phyloP scores from a whole-genome alignment of 2,797 vertebrate genomes.

The Gambelia wislizenii region DNA sequence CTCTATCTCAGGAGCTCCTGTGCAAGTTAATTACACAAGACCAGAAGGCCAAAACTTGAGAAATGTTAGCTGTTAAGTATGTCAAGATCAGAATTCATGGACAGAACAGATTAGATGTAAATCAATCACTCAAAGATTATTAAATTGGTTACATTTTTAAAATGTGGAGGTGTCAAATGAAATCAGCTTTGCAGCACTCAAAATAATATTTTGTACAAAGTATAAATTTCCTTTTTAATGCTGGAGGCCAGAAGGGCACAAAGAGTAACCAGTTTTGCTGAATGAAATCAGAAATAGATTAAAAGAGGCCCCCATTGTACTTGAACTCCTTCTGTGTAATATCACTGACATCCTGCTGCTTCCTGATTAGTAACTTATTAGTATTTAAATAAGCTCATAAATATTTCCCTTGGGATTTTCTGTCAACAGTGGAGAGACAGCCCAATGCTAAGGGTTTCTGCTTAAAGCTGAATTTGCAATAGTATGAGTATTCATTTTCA shows the following conservation, averaged over 20 bases:
- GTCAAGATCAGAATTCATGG: neutral
- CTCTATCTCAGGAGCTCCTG: neutral
- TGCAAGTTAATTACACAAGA: neutral
- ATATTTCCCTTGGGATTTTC: conserved; percentile 62
- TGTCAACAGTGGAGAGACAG: conserved; percentile 46
- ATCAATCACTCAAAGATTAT: neutral
- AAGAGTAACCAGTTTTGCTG: neutral
- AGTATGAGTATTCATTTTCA: conserved; percentile 28
- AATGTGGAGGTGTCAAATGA: neutral
- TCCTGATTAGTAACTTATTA: conserved; percentile 49
- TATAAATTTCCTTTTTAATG: neutral
- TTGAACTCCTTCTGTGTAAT: conserved; percentile 18
- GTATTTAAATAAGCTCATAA: conserved; percentile 65
- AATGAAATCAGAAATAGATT: conserved; percentile 20
- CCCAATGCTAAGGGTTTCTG: conserved; percentile 32
- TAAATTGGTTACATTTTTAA: neutral
- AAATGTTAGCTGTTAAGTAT: neutral
- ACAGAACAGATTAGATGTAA: neutral
- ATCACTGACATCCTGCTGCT: conserved; percentile 34
- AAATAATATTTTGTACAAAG: neutral
- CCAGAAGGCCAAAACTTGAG: neutral
- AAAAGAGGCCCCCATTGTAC: conserved; percentile 14
- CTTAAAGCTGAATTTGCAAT: conserved; percentile 30
- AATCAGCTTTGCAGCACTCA: conserved; percentile 27
- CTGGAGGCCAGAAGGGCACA: neutral